Conservation (phyloP, 2,888 invertebrate species). For the Adineta ricciae region DNA sequence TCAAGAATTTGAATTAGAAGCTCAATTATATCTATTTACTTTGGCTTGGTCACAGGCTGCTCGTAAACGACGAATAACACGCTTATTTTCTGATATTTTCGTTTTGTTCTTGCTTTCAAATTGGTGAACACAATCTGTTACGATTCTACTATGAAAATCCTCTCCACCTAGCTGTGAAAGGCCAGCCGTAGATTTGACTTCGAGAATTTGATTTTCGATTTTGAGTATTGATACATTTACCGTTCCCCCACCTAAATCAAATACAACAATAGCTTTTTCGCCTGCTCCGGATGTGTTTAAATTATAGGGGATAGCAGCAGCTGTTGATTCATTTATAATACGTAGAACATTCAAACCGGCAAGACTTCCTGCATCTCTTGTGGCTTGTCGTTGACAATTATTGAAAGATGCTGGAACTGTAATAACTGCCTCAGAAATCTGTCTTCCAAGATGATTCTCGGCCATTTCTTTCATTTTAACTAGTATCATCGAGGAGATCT, state of each 20-base stretch:
- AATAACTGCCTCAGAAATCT: neutral
- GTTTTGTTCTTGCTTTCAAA: too few species aligned
- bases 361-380: constrained; percentile 47
- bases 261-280: too few species aligned
- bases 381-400: neutral
- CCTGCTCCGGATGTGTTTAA: too few species aligned
- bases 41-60: too few species aligned
- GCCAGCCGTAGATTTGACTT: constrained; percentile 82
- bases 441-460: neutral
- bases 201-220: too few species aligned
- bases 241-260: too few species aligned
- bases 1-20: too few species aligned
- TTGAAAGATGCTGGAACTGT: constrained; percentile 48
- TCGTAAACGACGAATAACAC: constrained; percentile 7
- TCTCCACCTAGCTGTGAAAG: constrained; percentile 97
- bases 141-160: constrained; percentile 89
- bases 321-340: constrained; percentile 69
- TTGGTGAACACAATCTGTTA: constrained; percentile 58
- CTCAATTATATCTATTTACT: too few species aligned
- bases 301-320: constrained; percentile 35
- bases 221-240: too few species aligned
- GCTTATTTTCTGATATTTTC: too few species aligned
- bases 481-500: too few species aligned
- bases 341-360: constrained; percentile 75
- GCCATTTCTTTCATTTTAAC: neutral